phyloP scores from a whole-genome alignment of 2,113 vertebrate species.

The Manacus vitellinus region DNA sequence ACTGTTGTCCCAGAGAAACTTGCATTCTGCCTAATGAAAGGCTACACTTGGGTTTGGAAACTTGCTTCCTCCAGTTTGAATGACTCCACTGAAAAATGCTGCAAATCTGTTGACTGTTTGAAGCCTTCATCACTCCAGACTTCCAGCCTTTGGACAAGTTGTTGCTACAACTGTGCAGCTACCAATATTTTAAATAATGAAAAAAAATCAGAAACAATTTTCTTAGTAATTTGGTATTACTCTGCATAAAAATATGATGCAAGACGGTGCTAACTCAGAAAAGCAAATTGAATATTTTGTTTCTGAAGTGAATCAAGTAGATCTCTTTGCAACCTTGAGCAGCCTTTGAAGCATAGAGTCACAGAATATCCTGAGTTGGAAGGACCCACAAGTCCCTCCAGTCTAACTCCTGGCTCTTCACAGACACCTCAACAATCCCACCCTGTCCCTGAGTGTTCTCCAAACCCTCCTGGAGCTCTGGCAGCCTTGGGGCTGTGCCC shows the following conservation, averaged over 20 bases:
- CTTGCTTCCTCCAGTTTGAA: neutral
- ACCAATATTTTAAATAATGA: neutral
- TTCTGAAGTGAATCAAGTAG: neutral
- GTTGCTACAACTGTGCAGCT: neutral
- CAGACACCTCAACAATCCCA: neutral
- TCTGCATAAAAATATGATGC: neutral
- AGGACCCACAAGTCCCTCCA: accelerated
- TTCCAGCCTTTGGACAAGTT: neutral
- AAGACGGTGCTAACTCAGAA: neutral
- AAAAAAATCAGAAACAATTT: neutral
- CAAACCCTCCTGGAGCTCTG: neutral
- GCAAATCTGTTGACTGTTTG: neutral
- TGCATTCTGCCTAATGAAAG: neutral
- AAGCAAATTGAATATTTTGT: neutral
- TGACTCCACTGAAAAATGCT: neutral
- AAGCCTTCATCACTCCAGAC: neutral
- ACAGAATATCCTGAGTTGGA: neutral
- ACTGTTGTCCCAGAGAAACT: neutral
- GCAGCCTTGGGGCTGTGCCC: neutral
- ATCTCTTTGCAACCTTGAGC: neutral
- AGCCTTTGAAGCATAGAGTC: neutral
- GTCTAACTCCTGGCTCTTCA: neutral
- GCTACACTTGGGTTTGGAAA: neutral
- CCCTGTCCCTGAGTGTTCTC: neutral
- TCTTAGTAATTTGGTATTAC: neutral